Conservation (phyloP, 2,797 vertebrate species). For the Salarias fasciatus region DNA sequence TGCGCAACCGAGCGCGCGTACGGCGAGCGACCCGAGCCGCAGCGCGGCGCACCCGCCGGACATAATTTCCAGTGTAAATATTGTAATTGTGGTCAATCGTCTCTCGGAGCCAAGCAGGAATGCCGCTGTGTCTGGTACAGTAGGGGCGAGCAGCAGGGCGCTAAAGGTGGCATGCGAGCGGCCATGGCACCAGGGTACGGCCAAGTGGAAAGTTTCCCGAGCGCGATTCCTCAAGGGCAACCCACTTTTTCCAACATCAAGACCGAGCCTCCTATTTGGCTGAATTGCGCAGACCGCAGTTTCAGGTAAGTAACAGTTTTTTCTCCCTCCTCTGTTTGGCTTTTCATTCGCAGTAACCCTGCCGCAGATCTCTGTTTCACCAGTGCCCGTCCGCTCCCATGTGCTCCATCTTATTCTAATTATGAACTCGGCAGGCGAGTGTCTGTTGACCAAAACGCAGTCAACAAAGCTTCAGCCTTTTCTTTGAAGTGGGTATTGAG, state of each 20-base stretch:
- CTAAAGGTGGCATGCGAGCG: constrained; percentile 26
- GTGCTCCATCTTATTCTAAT: neutral
- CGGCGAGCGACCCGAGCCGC: constrained; percentile 43
- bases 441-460: neutral
- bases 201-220: constrained; percentile 74
- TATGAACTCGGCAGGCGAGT: no score
- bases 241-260: constrained; percentile 61
- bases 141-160: constrained; percentile 39
- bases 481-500: neutral
- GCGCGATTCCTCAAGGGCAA: constrained; percentile 47
- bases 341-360: no score
- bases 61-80: constrained; percentile 61
- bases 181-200: constrained; percentile 52
- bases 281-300: constrained; percentile 58
- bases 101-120: constrained; percentile 42
- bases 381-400: neutral
- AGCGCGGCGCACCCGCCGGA: constrained; percentile 15
- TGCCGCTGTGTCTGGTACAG: constrained; percentile 65
- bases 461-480: neutral
- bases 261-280: constrained; percentile 64
- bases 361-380: neutral
- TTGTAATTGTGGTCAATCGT: constrained; percentile 51
- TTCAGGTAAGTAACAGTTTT: constrained; percentile 66
- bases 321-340: neutral
- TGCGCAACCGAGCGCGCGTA: constrained; percentile 56